Percentiles rank a stretch among this genome's conserved stretches.
Conservation (phyloP, 2,797 vertebrate genomes). For the Nannoperca australis region DNA sequence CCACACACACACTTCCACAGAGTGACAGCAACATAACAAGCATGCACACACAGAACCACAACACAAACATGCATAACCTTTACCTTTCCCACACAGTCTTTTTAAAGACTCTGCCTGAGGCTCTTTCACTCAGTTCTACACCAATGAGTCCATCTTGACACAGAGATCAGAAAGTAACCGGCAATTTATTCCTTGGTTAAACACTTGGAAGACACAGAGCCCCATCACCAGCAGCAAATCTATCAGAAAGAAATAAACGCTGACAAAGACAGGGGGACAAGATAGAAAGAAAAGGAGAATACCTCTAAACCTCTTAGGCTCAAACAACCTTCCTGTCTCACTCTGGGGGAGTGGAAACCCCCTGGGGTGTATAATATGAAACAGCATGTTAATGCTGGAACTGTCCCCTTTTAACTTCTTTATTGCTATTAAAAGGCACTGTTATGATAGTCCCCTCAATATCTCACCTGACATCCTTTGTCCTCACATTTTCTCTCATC, state of each 20-base stretch:
- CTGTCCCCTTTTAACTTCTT: constrained; percentile 50
- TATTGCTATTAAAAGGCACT: constrained; percentile 42
- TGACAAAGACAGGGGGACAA: constrained; percentile 69
- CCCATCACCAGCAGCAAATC: constrained; percentile 68
- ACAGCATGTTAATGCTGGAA: constrained; percentile 43
- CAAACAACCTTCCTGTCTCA: constrained; percentile 44
- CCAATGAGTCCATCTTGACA: constrained; percentile 62
- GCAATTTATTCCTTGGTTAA: constrained; percentile 82
- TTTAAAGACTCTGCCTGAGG: constrained; percentile 50
- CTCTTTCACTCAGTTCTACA: constrained; percentile 62
- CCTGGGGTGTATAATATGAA: constrained; percentile 58
- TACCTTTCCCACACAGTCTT: constrained; percentile 27
- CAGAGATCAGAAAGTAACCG: constrained; percentile 74
- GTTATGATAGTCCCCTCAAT: constrained; percentile 22
- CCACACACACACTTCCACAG: constrained; percentile 13
- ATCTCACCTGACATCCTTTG: constrained; percentile 23
- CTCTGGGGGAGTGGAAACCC: constrained; percentile 30
- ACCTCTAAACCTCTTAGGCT: constrained; percentile 61
- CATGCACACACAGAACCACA: constrained; percentile 20
- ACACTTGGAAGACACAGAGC: constrained; percentile 70
- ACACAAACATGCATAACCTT: constrained; percentile 44
- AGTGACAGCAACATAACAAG: constrained; percentile 34
- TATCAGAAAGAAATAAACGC: constrained; percentile 67
- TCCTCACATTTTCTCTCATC: constrained; percentile 13
- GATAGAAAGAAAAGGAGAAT: constrained; percentile 53